These are phyloP conservation scores for Rhingia rostrata DNA, from an alignment of 2,888 invertebrate genomes.

Conservation along the genomic window DNA sequence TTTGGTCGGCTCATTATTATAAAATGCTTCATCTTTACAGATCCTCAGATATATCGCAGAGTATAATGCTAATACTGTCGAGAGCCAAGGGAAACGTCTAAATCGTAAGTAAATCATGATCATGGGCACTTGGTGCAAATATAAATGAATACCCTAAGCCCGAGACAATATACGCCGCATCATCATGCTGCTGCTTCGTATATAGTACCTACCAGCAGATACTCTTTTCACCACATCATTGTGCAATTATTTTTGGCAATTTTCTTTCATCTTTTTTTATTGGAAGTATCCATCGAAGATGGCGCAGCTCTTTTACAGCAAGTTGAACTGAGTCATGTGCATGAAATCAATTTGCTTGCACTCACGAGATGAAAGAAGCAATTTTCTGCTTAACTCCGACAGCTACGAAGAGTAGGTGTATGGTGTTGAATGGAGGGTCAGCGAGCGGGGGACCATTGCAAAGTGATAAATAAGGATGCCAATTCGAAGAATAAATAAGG, in stretches of 20 bases:
- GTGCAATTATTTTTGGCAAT: conserved; percentile 55
- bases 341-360: conserved; percentile 68
- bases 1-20: conserved; percentile 19
- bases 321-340: conserved; percentile 48
- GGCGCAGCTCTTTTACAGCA: conserved; percentile 22
- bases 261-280: conserved; percentile 35
- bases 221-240: conserved; percentile 54
- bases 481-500: conserved; percentile 68
- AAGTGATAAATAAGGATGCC: conserved; percentile 72
- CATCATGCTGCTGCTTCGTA: conserved; percentile 11
- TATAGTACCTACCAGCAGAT: neutral
- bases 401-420: neutral
- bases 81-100: conserved; percentile 28
- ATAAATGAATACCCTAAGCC: conserved; percentile 45
- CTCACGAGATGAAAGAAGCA: conserved; percentile 52
- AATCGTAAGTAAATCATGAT: conserved; percentile 56
- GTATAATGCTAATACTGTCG: conserved; percentile 25
- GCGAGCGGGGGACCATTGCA: conserved; percentile 26
- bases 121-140: conserved; percentile 52
- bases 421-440: neutral
- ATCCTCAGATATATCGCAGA: conserved; percentile 37
- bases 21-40: conserved; percentile 24
- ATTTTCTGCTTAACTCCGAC: conserved; percentile 32
- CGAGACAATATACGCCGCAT: conserved; percentile 11
- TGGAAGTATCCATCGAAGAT: conserved; percentile 28